phyloP scores from a whole-genome alignment of 2,888 invertebrate species.

The Anodontia alba region DNA sequence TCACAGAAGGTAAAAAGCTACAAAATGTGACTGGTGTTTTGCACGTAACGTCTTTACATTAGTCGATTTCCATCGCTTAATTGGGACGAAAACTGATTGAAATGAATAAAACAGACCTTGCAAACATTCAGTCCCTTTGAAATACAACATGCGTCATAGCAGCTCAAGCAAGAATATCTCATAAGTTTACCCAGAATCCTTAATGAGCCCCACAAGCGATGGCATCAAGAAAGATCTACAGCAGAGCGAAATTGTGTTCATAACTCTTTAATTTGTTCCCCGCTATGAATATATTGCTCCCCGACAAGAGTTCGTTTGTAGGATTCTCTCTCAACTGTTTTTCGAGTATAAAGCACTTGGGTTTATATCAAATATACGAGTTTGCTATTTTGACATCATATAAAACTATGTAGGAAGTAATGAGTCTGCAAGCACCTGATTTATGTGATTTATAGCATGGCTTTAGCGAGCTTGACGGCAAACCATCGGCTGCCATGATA shows the following conservation, averaged over 20 bases:
- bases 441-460: conserved; percentile 55
- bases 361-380: conserved; percentile 62
- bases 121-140: too few species aligned
- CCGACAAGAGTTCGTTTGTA: conserved; percentile 38
- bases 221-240: conserved; percentile 51
- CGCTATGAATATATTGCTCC: conserved; percentile 37
- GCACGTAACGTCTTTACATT: too few species aligned
- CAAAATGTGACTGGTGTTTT: neutral
- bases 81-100: too few species aligned
- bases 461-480: conserved; percentile 47
- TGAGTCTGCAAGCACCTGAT: conserved; percentile 48
- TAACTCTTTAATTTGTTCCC: conserved; percentile 58
- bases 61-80: too few species aligned
- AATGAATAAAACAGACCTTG: too few species aligned
- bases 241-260: conserved; percentile 55
- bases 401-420: conserved; percentile 54
- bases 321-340: conserved; percentile 44
- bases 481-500: conserved; percentile 45
- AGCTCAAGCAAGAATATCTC: too few species aligned
- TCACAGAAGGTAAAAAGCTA: neutral
- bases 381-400: conserved; percentile 57
- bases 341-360: conserved; percentile 41
- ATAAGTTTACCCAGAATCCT: neutral
- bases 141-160: too few species aligned
- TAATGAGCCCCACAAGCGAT: neutral